Base-by-base conservation (phyloP, 2,797 vertebrate genomes). In the Falco peregrinus region DNA sequence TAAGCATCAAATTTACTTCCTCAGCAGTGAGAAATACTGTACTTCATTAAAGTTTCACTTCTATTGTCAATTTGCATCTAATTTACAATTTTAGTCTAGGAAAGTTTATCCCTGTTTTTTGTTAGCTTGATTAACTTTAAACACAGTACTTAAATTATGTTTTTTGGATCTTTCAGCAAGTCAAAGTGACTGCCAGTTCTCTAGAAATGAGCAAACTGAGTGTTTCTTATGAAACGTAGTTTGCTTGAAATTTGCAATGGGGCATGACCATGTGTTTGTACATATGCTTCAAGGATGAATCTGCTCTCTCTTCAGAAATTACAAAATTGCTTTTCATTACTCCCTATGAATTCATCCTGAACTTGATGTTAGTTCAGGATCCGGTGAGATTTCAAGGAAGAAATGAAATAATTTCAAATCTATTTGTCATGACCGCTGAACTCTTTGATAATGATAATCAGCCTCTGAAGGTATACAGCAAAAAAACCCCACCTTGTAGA, bases 71-170 rank as follows among this genome's bases (percentile, higher is more conserved):
- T 96, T 97, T 95, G 63, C 79, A 84, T 97, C 84, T 94, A 84
- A 92, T 88, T 95, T 96, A 90, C 85, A 87, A 89, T 93, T 89
- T 90, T 77, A 84, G 59, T 80, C 80, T 90, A 90, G 77, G 83
- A 94, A 88, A 94, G 69, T 78, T 91, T 95, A 84, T 91, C 83
- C 82, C 93, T 96, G 94, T 31, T 95, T 96, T 97, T 96, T 96
- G 95, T 96, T 97, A 96, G 92, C 89, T 90, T 88, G 86, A 94
- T 97, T 97, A 95, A 93, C 91, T 96, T 97, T 94, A 97, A 96
- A 91, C 91, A n/a, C 90, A 95, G 92, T 75, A 79, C 61, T 96
- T 96, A 96, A 95, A 96, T 96, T 90, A 78, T 76, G 76, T 71
- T 68, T 95, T 95, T 95, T 95, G 93, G 95, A 91, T 82, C 92